These are phyloP conservation scores for Cheilosia urbana DNA, from an alignment of 2,888 invertebrate genomes.

Conservation along the genomic window DNA sequence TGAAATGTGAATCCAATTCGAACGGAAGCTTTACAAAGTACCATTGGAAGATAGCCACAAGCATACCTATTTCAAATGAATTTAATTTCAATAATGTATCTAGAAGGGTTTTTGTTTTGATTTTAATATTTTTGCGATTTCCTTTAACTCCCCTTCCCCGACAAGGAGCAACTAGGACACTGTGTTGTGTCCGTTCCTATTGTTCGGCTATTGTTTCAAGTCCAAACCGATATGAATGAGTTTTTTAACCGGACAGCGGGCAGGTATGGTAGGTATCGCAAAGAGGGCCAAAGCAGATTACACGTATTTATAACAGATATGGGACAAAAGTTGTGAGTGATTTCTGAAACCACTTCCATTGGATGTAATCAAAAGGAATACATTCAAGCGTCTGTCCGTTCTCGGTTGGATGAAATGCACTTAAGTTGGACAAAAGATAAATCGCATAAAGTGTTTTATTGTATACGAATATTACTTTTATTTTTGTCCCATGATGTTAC, in stretches of 20 bases:
- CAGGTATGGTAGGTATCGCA: neutral
- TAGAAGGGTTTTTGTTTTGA: constrained; percentile 24
- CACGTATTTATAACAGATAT: constrained; percentile 8
- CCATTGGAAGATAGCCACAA: constrained; percentile 3
- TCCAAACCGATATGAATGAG: constrained; percentile 14
- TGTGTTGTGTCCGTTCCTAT: constrained; percentile 12
- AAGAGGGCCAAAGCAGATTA: constrained; percentile 9
- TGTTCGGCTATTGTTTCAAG: constrained; percentile 29
- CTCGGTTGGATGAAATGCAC: constrained; percentile 39
- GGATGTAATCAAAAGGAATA: constrained; percentile 38
- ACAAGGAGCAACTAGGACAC: neutral
- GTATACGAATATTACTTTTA: constrained; percentile 1
- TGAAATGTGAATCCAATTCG: constrained; percentile 29
- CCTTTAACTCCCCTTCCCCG: neutral
- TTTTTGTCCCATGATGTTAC: neutral
- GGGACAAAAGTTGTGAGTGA: constrained; percentile 39
- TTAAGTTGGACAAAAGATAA: constrained; percentile 59
- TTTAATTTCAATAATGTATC: constrained; percentile 54
- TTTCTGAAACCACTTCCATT: constrained; percentile 29
- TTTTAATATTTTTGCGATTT: constrained; percentile 30
- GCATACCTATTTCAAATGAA: constrained; percentile 15
- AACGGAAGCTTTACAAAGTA: constrained; percentile 30
- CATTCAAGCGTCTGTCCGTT: constrained; percentile 19
- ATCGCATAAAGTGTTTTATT: constrained; percentile 56
- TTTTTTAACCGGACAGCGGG: constrained; percentile 10